Conservation (phyloP, 1,140 invertebrate species). For the Potamilus streckersoni region DNA sequence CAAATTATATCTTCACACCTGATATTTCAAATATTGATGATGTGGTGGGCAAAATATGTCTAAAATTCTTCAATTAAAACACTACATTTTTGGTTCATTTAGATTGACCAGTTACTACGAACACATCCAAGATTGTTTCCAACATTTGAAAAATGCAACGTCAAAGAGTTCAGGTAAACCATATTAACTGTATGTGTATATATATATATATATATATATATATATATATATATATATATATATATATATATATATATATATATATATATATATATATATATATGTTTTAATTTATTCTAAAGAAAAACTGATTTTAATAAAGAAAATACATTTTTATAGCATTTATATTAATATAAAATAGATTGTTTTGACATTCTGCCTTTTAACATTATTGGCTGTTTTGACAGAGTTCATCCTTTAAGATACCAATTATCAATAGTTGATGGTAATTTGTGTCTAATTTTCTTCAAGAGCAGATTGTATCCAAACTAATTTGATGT, state of each 20-base stretch:
- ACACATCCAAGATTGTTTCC: constrained; percentile 20
- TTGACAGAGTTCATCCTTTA: too few relatives aligned
- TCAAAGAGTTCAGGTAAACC: constrained; percentile 24
- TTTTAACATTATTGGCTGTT: too few relatives aligned
- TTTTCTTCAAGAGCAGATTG: too few relatives aligned
- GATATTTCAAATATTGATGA: too few relatives aligned
- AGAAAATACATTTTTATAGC: neutral
- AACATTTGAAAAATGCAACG: constrained; percentile 31
- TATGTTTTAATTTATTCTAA: neutral
- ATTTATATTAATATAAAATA: neutral
- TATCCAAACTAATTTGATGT: too few relatives aligned
- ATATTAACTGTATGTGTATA: too few relatives aligned
- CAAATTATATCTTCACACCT: too few relatives aligned
- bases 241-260: neutral
- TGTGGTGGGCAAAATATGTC: too few relatives aligned
- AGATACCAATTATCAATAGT: too few relatives aligned
- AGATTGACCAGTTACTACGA: constrained; percentile 23
- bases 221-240: neutral
- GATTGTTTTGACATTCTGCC: too few relatives aligned
- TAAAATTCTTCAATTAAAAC: too few relatives aligned
- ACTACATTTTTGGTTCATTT: neutral
- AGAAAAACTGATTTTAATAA: neutral
- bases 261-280: neutral
- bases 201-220: neutral
- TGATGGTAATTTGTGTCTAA: too few relatives aligned